These are phyloP conservation scores for Drosophila kuntzei DNA, from an alignment of 2,888 invertebrate species.

Conservation along the genomic window DNA sequence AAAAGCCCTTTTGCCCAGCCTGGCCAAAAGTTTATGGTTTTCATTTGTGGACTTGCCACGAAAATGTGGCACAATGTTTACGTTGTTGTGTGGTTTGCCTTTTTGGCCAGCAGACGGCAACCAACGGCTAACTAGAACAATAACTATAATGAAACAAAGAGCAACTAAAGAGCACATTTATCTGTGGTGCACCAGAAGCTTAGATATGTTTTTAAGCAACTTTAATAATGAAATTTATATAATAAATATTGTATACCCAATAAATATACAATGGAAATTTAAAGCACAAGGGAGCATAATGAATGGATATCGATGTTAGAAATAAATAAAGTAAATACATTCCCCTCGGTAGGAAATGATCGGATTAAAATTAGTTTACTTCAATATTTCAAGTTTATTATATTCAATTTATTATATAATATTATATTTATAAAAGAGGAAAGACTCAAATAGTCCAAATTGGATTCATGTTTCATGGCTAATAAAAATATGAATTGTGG, in stretches of 20 bases:
- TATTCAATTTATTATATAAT: too few relatives aligned
- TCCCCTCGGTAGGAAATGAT: background rate
- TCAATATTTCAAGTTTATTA: too few relatives aligned
- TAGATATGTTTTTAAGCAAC: slow-evolving; percentile 13
- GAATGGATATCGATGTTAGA: background rate
- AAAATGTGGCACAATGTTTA: slow-evolving; percentile 70
- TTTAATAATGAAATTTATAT: slow-evolving; percentile 24
- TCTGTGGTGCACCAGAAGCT: slow-evolving; percentile 40
- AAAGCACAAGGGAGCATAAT: background rate
- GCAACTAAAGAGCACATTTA: slow-evolving; percentile 29
- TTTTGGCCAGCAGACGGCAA: slow-evolving; percentile 34
- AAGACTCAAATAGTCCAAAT: background rate
- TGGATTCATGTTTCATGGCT: background rate
- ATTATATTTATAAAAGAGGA: too few relatives aligned
- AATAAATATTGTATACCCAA: background rate
- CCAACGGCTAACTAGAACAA: slow-evolving; percentile 37
- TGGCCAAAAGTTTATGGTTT: slow-evolving; percentile 67
- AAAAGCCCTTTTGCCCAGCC: slow-evolving; percentile 24
- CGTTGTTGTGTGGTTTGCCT: slow-evolving; percentile 36
- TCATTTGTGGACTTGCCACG: slow-evolving; percentile 52
- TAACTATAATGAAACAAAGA: slow-evolving; percentile 19
- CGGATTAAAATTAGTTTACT: too few relatives aligned
- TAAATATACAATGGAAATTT: background rate
- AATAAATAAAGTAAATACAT: background rate
- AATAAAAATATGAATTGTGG: background rate